phyloP scores from a whole-genome alignment of 2,797 vertebrate species.

The Falco columbarius region DNA sequence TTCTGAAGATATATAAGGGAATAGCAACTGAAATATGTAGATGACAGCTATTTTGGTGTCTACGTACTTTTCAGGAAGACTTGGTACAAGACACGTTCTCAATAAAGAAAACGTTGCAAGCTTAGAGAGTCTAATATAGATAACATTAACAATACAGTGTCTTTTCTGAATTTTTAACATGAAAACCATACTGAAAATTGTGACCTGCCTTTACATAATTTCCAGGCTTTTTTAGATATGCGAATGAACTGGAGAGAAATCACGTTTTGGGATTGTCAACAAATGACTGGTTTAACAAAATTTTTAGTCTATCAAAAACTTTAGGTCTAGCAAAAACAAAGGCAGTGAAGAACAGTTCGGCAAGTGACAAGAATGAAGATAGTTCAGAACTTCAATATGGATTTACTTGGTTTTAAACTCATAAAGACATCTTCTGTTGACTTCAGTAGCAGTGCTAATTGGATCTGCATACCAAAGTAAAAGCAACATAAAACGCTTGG shows the following conservation, averaged over 20 bases:
- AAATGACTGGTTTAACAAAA: background rate
- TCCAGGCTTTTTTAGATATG: background rate
- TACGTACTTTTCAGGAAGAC: background rate
- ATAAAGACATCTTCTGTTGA: background rate
- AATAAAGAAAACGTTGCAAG: background rate
- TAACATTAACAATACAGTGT: background rate
- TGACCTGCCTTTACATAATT: background rate
- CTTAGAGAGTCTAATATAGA: background rate
- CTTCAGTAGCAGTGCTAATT: background rate
- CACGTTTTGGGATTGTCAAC: background rate
- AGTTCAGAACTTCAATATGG: background rate
- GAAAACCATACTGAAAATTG: background rate
- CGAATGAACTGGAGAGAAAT: background rate
- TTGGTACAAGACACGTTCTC: background rate
- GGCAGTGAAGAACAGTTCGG: background rate
- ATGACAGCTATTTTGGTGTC: background rate
- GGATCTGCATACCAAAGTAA: background rate
- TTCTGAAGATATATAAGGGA: background rate
- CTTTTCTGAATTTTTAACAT: background rate
- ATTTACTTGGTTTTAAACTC: background rate
- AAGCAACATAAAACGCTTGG: background rate
- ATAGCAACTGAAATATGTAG: rapidly evolving
- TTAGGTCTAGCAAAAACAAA: background rate
- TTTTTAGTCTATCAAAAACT: background rate
- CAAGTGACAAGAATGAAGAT: background rate